Base-by-base conservation (phyloP, 2,888 invertebrate genomes). In the Lymantria dispar region DNA sequence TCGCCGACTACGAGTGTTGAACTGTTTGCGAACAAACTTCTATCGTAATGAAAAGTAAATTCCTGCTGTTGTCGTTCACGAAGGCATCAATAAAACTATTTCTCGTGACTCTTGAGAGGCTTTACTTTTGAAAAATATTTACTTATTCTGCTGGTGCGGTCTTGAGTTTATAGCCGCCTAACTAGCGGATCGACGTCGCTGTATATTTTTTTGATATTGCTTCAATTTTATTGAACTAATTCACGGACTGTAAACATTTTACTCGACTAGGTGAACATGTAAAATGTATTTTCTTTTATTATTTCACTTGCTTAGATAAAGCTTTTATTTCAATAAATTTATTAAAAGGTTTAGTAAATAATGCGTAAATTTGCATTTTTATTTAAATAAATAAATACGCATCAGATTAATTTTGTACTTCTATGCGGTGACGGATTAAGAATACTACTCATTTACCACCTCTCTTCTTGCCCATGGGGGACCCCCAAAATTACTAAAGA, bases 1-100 rank as follows among this genome's bases (percentile, higher is more conserved):
- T 52, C 51, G 47, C 36, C 52, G 49, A 43, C 64, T 70, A 66
- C 71, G 75, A 80, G 70, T 77, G 78, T 78, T 73, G 80, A 80
- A 80, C 74, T 85, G 80, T 86, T 86, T 86, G 82, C 74, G 70
- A 74, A 79, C 82, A 83, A 85, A 85, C 85, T 85, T 81, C 74
- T 75, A 72, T 79, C 74, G 84, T 85, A 86, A 86, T 87, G 86
- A 85, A 87, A 87, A 86, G 87, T 86, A 87, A 87, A 87, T 85
- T 85, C 72, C 64, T 62, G 56, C 53, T 66, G 70, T 63, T 72
- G 69, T 48, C 71, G 65, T 73, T 75, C 70, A 65, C 76, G 73
- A 74, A 76, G 78, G 82, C 83, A 81, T 83, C 85, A 82, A 86
- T 85, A 82, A 78, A 83, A 85, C 86, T 85, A 85, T 80, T 83